Conservation (phyloP, 2,113 vertebrate genomes). For the Cercocebus atys region DNA sequence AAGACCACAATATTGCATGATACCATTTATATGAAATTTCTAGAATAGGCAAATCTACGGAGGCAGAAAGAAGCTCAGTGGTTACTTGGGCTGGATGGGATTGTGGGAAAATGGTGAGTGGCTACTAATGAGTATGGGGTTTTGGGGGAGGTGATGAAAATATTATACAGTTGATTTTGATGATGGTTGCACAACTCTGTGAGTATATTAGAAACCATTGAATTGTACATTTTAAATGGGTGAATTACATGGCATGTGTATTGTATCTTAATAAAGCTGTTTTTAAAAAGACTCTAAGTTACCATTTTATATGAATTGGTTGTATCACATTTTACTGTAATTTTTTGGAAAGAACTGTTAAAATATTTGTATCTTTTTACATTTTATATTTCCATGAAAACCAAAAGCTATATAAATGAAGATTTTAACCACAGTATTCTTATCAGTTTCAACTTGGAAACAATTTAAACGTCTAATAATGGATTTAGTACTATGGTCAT, state of each 20-base stretch:
- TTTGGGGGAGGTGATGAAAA: not conserved
- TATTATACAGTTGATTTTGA: not conserved
- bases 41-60: not conserved
- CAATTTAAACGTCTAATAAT: conserved; percentile 15
- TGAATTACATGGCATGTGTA: not conserved
- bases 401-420: not conserved
- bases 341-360: not conserved
- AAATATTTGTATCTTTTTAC: not conserved
- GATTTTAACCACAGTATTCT: not conserved
- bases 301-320: not conserved
- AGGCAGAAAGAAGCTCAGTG: not conserved
- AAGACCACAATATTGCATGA: not conserved
- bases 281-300: not conserved
- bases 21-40: not conserved
- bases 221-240: not conserved
- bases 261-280: not conserved
- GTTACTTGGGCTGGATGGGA: not conserved
- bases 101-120: not conserved
- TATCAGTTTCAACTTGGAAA: conserved; percentile 11
- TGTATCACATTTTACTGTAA: not conserved
- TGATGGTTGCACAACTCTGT: not conserved
- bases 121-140: not conserved
- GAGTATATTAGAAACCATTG: not conserved
- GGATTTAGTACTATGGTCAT: not conserved
- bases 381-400: conserved; percentile 21